A percentile compares a stretch with the other conserved stretches of the same genome.
These are phyloP conservation scores for Selene dorsalis DNA, from an alignment of 2,797 vertebrate genomes.

Conservation along the genomic window DNA sequence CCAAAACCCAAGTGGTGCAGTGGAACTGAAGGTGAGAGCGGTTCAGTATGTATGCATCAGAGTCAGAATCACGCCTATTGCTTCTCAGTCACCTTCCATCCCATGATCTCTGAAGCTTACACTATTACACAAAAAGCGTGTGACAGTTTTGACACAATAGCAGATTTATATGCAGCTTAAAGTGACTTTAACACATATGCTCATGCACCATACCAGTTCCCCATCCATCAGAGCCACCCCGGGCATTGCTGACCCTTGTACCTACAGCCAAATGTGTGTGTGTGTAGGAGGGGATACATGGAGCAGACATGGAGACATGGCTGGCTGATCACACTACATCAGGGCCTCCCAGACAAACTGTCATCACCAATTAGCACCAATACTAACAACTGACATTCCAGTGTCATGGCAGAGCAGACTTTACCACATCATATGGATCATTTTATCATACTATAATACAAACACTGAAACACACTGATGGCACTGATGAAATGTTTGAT, in stretches of 20 bases:
- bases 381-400: constrained; percentile 56
- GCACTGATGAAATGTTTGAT: background rate
- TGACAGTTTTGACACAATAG: background rate
- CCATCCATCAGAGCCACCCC: constrained; percentile 54
- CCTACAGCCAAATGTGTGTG: constrained; percentile 21
- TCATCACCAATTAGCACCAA: constrained; percentile 66
- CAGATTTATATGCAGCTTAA: constrained; percentile 22
- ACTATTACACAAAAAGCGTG: background rate
- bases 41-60: constrained; percentile 40
- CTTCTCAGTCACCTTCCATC: background rate
- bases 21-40: constrained; percentile 74
- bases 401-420: constrained; percentile 10
- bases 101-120: background rate
- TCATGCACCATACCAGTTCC: background rate
- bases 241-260: constrained; percentile 35
- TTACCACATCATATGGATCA: background rate
- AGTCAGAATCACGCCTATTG: constrained; percentile 23
- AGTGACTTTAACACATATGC: constrained; percentile 14
- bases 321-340: constrained; percentile 52
- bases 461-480: background rate
- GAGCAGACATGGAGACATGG: constrained; percentile 53
- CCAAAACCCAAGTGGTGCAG: constrained; percentile 64
- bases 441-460: background rate
- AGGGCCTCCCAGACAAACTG: constrained; percentile 59
- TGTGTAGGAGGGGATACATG: constrained; percentile 13